Base-by-base conservation (phyloP, 2,113 vertebrate species). In the Tamias sibiricus region DNA sequence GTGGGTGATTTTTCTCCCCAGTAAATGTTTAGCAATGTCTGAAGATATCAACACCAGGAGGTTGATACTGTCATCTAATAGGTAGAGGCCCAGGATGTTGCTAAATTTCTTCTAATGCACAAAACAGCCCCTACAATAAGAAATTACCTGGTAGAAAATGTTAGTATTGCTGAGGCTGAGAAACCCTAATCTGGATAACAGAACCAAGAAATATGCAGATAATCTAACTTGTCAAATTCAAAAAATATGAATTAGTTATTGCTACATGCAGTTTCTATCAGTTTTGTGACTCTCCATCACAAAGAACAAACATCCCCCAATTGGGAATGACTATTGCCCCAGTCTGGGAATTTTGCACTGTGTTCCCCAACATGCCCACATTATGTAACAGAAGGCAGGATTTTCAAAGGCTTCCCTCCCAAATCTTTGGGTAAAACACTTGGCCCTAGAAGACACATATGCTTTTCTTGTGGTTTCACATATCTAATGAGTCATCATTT, bases 371-470 rank as follows among this genome's bases (percentile, higher is more conserved):
- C 49, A 75, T 37, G 20, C 28, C 52, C 32, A 64, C 10, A 83
- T 71, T 87, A 69, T 35, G 7, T 42, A 74, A 71, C 1, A 83
- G 66, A 74, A 90, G 37, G 87, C 76, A 94, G 42, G 75, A 47
- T 30, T 94, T 80, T 84, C 52, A 59, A 90, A 95, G 66, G 66
- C 19, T 94, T 82, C 94, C 47, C 62, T 94, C 66, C 64, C 32
- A 86, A 80, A 90, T 87, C 17, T 74, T 83, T 95, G 42, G n/a
- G 22, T 49, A 91, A 94, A 69, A 83, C 32, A 44, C 16, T 66
- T 68, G 24, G 12, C 13, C 9, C 74, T 83, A 59, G 10, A 83
- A 83, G 75, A 90, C 12, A n/a, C 17, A 54, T 12, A 19, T 75
- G 57, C 22, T 83, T 68, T 79, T 32, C 30, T 24, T 32, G 10